Evolutionary conservation across 2,888 invertebrate species (phyloP), one percentile per base, ranked within the genome.

Genomic region (Sinotaia quadrata): DNA sequence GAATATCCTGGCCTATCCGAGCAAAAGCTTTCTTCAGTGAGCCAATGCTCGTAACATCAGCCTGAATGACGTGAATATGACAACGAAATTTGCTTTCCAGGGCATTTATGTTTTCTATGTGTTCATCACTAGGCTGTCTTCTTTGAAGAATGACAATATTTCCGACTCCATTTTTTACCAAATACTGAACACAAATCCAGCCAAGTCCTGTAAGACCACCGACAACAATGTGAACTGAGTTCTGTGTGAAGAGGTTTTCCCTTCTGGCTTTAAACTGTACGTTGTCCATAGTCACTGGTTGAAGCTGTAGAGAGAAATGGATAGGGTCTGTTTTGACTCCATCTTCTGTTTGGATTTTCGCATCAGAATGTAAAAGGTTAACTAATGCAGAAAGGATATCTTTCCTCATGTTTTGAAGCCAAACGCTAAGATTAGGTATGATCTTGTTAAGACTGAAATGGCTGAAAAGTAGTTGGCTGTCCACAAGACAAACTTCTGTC

Each of bases 151-250:
- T 73, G 15, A 63, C 67, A n/a, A 81, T 67, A 7, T 41, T 18
- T 10, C 79, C 77, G 5, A 76, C 80, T 1, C 76, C 75, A 34
- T 54, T 63, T 15, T 67, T 68, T 8, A 78, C 76, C 8, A 81
- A 33, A 15, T 67, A 59, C 15, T 71, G 49, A 5, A 74, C 70
- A 18, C 76, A 65, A 63, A 77, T 76, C 80, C 81, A 79, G 18
- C 81, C 81, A 27, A 81, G 72, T 0, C 81, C 81, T 4, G 76
- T 77, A 8, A 78, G 54, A 1, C 80, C 81, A n/a, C 80, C 81
- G n/a, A 77, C 72, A 21, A 81, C 73, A 8, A 81, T 24, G 56
- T 78, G 77, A 10, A 61, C 58, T 3, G 67, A 71, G 33, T 69
- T 59, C 67, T 62, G 56, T 21, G 74, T 57, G 29, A 81, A 74